A percentile compares a stretch with the other conserved stretches of the same genome.
Conservation (phyloP, 2,797 vertebrate genomes). For the Betta splendens region DNA sequence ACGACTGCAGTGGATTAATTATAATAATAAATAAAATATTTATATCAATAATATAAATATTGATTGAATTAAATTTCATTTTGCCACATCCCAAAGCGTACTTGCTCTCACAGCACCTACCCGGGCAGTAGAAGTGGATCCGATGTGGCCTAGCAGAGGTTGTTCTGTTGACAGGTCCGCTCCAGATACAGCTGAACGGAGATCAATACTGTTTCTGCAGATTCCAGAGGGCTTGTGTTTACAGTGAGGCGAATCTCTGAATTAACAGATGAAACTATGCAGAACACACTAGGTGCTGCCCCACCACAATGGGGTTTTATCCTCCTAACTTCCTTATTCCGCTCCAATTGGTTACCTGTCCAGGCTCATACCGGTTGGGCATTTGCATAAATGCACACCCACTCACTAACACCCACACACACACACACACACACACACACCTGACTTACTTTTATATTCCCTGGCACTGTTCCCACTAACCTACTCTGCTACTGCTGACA, state of each 20-base stretch:
- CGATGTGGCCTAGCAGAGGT: constrained; percentile 41
- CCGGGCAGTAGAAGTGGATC: constrained; percentile 57
- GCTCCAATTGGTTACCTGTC: constrained; percentile 68
- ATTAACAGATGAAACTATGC: constrained; percentile 46
- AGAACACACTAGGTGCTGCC: constrained; percentile 62
- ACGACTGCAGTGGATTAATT: too few species aligned
- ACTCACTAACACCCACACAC: constrained; percentile 27
- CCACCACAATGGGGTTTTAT: constrained; percentile 74
- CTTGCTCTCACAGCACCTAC: constrained; percentile 60
- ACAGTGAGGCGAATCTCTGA: constrained; percentile 30
- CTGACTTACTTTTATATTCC: constrained; percentile 35
- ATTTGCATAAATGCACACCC: constrained; percentile 76
- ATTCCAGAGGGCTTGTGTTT: constrained; percentile 17
- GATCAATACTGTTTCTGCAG: constrained; percentile 32
- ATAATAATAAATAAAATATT: too few species aligned
- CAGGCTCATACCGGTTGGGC: constrained; percentile 47
- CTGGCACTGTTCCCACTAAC: constrained; percentile 16
- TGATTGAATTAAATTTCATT: neutral
- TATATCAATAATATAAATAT: too few species aligned
- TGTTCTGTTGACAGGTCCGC: constrained; percentile 31
- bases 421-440: constrained; percentile 18
- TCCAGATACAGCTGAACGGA: constrained; percentile 15
- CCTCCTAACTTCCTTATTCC: constrained; percentile 73
- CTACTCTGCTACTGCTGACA: neutral
- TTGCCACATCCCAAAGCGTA: constrained; percentile 22